These are phyloP conservation scores for Lithobates pipiens DNA, from an alignment of 2,797 vertebrate genomes.

Conservation along the genomic window DNA sequence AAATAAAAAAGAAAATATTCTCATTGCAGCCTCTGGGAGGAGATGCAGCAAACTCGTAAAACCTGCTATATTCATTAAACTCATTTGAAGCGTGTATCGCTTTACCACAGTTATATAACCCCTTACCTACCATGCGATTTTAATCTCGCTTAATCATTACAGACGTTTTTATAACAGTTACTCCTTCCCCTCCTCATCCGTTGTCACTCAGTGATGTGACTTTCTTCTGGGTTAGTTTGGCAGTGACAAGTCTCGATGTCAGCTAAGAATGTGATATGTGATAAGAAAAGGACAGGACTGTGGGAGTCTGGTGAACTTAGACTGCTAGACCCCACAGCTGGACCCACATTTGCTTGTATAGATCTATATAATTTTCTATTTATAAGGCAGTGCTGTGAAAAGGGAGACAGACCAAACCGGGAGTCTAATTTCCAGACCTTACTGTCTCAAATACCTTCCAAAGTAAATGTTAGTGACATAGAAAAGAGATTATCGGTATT, in stretches of 20 bases:
- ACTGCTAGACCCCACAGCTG: conserved; percentile 29
- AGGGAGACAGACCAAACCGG: conserved; percentile 30
- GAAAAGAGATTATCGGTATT: background rate
- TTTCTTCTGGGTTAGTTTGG: conserved; percentile 38
- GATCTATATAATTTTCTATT: conserved; percentile 50
- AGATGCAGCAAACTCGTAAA: background rate
- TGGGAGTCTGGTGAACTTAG: conserved; percentile 55
- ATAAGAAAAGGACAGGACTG: conserved; percentile 43
- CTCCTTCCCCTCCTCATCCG: conserved; percentile 11
- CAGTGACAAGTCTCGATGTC: conserved; percentile 48
- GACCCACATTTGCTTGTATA: conserved; percentile 48
- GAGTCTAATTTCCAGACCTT: conserved; percentile 18
- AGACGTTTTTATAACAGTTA: background rate
- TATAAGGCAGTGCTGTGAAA: conserved; percentile 30
- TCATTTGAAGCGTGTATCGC: background rate
- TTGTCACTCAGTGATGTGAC: conserved; percentile 37
- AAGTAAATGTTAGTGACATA: conserved; percentile 18
- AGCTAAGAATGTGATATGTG: conserved; percentile 50
- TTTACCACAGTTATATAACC: background rate
- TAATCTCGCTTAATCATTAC: background rate
- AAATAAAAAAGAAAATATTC: background rate
- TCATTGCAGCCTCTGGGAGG: background rate
- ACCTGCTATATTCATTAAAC: background rate
- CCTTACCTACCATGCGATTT: background rate
- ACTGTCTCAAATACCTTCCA: conserved; percentile 37